Evolutionary conservation across 2,797 vertebrate genomes (phyloP).

Genomic region (Syncerus caffer): DNA sequence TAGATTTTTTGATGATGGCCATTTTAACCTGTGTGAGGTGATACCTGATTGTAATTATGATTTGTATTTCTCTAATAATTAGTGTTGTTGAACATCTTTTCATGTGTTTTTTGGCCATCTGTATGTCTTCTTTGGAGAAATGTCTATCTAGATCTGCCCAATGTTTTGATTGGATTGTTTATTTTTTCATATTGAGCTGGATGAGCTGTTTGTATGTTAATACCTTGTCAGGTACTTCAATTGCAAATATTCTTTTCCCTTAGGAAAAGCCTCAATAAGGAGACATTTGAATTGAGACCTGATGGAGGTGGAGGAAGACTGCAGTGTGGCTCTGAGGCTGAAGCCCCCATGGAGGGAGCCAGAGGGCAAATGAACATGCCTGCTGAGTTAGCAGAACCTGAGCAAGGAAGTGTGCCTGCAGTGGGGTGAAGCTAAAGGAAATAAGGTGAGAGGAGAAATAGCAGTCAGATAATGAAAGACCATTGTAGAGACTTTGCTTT

Average conservation of each 20-base stretch:
- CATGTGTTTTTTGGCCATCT: not conserved
- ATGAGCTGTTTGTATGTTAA: not conserved
- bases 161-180: not conserved
- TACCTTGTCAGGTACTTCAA: not conserved
- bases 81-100: not conserved
- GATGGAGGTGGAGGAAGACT: not conserved
- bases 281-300: not conserved
- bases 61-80: not conserved
- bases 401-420: not conserved
- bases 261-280: not conserved
- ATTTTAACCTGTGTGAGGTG: not conserved
- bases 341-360: accelerated
- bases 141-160: not conserved
- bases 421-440: not conserved
- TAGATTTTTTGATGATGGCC: not conserved
- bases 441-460: not conserved
- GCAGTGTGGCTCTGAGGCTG: not conserved
- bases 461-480: not conserved
- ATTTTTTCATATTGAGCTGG: not conserved
- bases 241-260: not conserved
- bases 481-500: not conserved
- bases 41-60: not conserved
- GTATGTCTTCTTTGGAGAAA: not conserved
- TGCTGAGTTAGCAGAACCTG: not conserved
- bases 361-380: not conserved